Percentiles rank a stretch among this genome's conserved stretches.
phyloP scores from a whole-genome alignment of 2,113 vertebrate species.

The Cercocebus atys region DNA sequence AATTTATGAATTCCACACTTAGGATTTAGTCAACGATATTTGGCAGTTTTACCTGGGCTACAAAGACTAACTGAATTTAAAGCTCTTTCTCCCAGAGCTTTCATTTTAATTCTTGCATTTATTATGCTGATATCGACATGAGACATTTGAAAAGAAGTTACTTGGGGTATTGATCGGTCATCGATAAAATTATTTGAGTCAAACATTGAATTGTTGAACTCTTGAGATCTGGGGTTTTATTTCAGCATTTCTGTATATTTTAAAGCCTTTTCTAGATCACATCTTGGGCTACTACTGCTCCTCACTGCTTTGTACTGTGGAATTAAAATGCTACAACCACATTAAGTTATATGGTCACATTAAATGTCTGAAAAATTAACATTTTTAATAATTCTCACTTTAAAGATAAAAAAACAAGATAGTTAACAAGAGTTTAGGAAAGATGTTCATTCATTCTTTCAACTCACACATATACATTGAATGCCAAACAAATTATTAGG shows the following conservation, averaged over 20 bases:
- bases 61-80: neutral
- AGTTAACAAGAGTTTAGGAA: constrained; percentile 13
- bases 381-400: neutral
- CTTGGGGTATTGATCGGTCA: neutral
- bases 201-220: neutral
- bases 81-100: neutral
- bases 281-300: neutral
- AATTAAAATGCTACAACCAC: neutral
- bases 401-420: neutral
- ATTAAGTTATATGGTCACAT: neutral
- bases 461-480: neutral
- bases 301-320: neutral
- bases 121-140: neutral
- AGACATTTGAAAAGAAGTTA: neutral
- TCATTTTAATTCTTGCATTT: neutral
- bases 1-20: constrained; percentile 24
- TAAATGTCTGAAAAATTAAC: constrained; percentile 1
- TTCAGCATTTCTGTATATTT: neutral
- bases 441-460: neutral
- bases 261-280: neutral
- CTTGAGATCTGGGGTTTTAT: neutral
- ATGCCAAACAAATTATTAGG: neutral
- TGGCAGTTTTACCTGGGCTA: neutral
- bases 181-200: neutral
- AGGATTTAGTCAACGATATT: neutral